Conservation (phyloP, 2,888 invertebrate genomes). For the Nebria salina region DNA sequence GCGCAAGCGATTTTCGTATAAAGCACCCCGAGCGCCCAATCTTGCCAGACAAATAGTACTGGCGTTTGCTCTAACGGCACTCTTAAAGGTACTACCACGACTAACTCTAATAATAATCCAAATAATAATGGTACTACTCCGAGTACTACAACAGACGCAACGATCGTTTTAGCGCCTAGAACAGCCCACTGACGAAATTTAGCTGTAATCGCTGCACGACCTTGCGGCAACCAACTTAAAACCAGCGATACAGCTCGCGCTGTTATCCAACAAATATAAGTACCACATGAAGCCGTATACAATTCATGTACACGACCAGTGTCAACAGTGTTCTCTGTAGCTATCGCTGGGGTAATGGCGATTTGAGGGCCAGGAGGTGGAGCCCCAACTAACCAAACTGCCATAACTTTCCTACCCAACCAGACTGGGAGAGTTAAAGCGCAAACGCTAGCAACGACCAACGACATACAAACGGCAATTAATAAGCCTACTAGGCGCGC, state of each 20-base stretch:
- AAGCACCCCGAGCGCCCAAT: constrained; percentile 97
- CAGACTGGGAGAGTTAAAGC: constrained; percentile 91
- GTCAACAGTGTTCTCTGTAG: constrained; percentile 51
- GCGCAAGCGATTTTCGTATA: constrained; percentile 98
- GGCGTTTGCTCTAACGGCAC: constrained; percentile 94
- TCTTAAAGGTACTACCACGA: constrained; percentile 89
- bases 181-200: constrained; percentile 77
- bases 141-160: constrained; percentile 80
- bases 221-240: constrained; percentile 89
- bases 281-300: constrained; percentile 93
- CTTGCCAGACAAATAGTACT: constrained; percentile 89
- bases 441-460: constrained; percentile 84
- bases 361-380: constrained; percentile 59
- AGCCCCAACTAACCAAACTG: constrained; percentile 79
- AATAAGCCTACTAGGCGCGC: constrained; percentile 75
- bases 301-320: constrained; percentile 84
- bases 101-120: constrained; percentile 90
- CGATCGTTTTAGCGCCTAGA: constrained; percentile 79
- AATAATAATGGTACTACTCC: constrained; percentile 92
- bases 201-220: constrained; percentile 78
- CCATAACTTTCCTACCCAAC: constrained; percentile 89
- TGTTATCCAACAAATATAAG: constrained; percentile 95
- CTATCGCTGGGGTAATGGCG: constrained; percentile 49
- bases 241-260: constrained; percentile 84
- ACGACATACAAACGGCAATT: constrained; percentile 81